These are phyloP conservation scores for Dysmachus trigonus DNA, from an alignment of 2,888 invertebrate species.

Conservation along the genomic window DNA sequence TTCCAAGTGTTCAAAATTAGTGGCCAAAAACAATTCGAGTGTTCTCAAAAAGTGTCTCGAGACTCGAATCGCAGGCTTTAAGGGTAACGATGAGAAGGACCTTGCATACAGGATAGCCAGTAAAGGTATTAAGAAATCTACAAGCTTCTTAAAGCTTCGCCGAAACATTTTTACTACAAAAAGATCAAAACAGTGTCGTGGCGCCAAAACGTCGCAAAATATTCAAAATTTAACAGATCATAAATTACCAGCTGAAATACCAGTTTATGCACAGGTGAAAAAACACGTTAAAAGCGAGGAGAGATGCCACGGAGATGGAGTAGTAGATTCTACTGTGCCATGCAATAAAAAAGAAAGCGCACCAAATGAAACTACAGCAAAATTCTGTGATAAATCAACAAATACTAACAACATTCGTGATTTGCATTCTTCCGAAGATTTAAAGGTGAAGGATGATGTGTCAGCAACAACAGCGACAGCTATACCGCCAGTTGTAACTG, in stretches of 20 bases:
- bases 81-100: conserved; percentile 52
- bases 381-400: conserved; percentile 24
- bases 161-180: conserved; percentile 8
- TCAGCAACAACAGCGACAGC: not conserved
- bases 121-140: conserved; percentile 56
- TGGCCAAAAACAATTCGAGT: conserved; percentile 50
- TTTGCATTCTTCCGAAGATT: not conserved
- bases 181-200: not conserved
- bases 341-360: not conserved
- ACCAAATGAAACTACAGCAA: not conserved
- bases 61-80: conserved; percentile 46
- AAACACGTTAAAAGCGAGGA: conserved; percentile 51
- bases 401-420: not conserved
- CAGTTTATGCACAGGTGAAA: conserved; percentile 60
- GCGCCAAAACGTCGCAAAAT: not conserved
- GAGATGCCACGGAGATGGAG: not conserved
- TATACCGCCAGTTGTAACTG: not conserved
- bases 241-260: conserved; percentile 53
- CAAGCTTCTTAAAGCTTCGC: conserved; percentile 24
- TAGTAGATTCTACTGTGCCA: conserved; percentile 10
- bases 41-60: conserved; percentile 57
- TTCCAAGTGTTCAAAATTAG: conserved; percentile 39
- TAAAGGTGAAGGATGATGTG: conserved; percentile 5
- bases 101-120: conserved; percentile 61
- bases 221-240: not conserved